Base-by-base conservation (phyloP, 1,140 invertebrate species). In the Batillaria attramentaria region DNA sequence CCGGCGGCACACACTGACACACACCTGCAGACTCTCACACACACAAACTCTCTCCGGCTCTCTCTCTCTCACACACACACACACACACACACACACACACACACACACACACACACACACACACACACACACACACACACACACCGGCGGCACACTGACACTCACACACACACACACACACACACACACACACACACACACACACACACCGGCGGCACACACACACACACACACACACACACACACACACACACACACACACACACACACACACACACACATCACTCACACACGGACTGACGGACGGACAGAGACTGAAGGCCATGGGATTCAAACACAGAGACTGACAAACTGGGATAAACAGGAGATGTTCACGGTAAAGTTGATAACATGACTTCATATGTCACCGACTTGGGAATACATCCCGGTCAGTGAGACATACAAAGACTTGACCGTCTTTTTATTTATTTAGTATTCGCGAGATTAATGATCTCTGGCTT, bases 51-150 rank as follows among this genome's bases (percentile, higher is more conserved):
- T 10, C 39, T 35, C 28, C 8, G 6, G 33, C 31, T n/a, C 5
- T n/a, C 31, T 16, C 6, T 10, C 18, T 16, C 5, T n/a, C 6
- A 69, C 6, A 69, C 4, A 37, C 13, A 37, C 6, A 41, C 31
- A 35, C 8, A 69, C 31, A 16, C 18, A 18, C 33, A 5, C 18
- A 16, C 57, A 62, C 57, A 62, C 57, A 62, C 57, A 62, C 57
- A 62, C 57, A 62, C 57, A 62, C 57, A 62, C 57, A 62, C 57
- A 2, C 57, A 62, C 57, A 62, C 57, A 62, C 57, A 62, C 57
- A 62, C 57, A 62, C 57, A 62, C 57, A 62, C 57, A 62, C 57
- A 62, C 57, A 62, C 57, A 62, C 57, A 20, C 16, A 62, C 57
- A 62, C 57, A 62, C 57, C 57, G n/a, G 8, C 10, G 24, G 31